Percentiles rank a stretch among this genome's conserved stretches.
Evolutionary conservation across 1,140 invertebrate species (phyloP).

Genomic region (Zaprionus ornatus): DNA sequence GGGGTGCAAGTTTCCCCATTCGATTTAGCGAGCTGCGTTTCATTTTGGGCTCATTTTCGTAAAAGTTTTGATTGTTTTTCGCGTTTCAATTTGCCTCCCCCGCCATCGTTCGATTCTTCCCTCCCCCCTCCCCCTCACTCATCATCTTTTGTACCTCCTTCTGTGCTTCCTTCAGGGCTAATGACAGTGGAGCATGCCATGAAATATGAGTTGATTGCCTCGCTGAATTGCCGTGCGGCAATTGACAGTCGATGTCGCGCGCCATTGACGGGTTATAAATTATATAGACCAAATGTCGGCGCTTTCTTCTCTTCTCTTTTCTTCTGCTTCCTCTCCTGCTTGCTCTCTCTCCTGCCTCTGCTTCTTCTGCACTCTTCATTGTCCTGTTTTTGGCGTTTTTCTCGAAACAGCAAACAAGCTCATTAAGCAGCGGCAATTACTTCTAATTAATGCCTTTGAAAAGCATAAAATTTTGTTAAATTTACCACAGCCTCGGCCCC

Average conservation of each 20-base stretch:
- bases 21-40: slow-evolving; percentile 34
- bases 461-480: slow-evolving; percentile 73
- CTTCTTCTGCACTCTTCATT: not conserved
- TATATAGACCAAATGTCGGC: slow-evolving; percentile 19
- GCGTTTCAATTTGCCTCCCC: slow-evolving; percentile 60
- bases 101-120: not conserved
- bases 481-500: slow-evolving; percentile 33
- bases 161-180: slow-evolving; percentile 36
- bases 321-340: not conserved
- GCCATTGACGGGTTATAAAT: slow-evolving; percentile 61
- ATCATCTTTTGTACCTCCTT: not conserved
- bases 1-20: slow-evolving; percentile 33
- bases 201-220: slow-evolving; percentile 77
- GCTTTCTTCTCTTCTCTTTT: not conserved
- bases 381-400: slow-evolving; percentile 10
- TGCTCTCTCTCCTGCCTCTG: not conserved
- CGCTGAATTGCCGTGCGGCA: not conserved
- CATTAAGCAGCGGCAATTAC: slow-evolving; percentile 70
- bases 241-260: slow-evolving; percentile 28
- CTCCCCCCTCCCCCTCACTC: not conserved
- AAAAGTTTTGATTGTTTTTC: slow-evolving; percentile 75
- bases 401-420: slow-evolving; percentile 55
- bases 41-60: slow-evolving; percentile 41
- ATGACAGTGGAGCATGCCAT: slow-evolving; percentile 74
- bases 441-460: slow-evolving; percentile 73